Evolutionary conservation across 2,888 invertebrate genomes (phyloP).

Genomic region (Toxonevra muliebris): DNA sequence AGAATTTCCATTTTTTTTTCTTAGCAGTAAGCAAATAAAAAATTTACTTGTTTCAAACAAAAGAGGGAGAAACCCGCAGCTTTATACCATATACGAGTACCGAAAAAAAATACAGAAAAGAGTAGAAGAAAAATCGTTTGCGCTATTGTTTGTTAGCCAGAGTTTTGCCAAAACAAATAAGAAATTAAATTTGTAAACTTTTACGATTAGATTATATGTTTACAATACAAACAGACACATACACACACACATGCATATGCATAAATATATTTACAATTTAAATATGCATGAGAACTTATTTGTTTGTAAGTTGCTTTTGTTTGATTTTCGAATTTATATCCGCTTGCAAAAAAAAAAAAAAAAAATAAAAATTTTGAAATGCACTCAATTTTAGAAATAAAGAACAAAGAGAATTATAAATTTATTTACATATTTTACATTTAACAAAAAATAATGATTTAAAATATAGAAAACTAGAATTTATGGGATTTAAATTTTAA

Average conservation of each 20-base stretch:
- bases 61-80: constrained; percentile 1
- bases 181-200: constrained; percentile 57
- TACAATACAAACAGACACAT: constrained; percentile 9
- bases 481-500: too few relatives aligned
- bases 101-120: neutral
- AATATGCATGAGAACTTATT: constrained; percentile 6
- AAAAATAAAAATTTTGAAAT: neutral
- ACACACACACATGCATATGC: neutral
- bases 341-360: constrained; percentile 9
- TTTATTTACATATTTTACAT: too few relatives aligned
- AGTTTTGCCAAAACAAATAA: too few relatives aligned
- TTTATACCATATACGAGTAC: neutral
- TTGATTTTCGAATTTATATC: constrained; percentile 17
- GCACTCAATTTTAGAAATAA: neutral
- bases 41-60: too few relatives aligned
- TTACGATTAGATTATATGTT: constrained; percentile 50
- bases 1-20: neutral
- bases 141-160: too few relatives aligned
- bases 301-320: constrained; percentile 14
- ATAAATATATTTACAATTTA: neutral
- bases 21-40: too few relatives aligned
- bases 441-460: too few relatives aligned
- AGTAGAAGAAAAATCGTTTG: too few relatives aligned
- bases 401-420: too few relatives aligned
- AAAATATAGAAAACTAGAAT: too few relatives aligned